A percentile compares a stretch with the other conserved stretches of the same genome.
Evolutionary conservation across 2,113 vertebrate genomes (phyloP).

Genomic region (Psilopogon haemacephalus): DNA sequence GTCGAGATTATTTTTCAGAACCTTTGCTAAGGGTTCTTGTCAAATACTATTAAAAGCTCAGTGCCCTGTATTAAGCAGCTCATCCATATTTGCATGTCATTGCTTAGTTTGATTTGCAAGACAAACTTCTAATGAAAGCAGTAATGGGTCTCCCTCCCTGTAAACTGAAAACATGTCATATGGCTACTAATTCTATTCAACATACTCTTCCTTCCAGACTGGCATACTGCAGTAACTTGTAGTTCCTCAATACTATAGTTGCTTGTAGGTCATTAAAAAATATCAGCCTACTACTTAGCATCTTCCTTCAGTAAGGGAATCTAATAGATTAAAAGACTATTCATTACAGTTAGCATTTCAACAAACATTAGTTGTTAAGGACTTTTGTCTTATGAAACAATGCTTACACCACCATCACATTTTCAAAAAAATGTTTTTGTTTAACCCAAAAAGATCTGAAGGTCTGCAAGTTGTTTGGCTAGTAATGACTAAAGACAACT

Average conservation of each 20-base stretch:
- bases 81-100: background rate
- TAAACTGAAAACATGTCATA: background rate
- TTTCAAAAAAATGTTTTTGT: background rate
- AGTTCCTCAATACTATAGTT: too few species aligned
- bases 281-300: background rate
- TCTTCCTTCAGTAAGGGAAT: background rate
- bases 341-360: background rate
- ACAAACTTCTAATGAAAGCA: background rate
- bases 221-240: background rate
- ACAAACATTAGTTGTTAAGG: background rate
- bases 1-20: background rate
- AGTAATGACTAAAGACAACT: background rate
- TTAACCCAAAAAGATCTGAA: background rate
- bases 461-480: background rate
- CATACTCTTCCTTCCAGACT: background rate
- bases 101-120: background rate
- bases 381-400: background rate
- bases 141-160: background rate
- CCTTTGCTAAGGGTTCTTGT: background rate
- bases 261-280: background rate
- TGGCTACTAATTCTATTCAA: background rate
- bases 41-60: background rate
- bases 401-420: background rate
- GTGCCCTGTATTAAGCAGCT: background rate
- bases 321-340: background rate